Percentiles rank a stretch among this genome's conserved stretches.
Conservation (phyloP, 2,797 vertebrate genomes). For the Danio aesculapii region DNA sequence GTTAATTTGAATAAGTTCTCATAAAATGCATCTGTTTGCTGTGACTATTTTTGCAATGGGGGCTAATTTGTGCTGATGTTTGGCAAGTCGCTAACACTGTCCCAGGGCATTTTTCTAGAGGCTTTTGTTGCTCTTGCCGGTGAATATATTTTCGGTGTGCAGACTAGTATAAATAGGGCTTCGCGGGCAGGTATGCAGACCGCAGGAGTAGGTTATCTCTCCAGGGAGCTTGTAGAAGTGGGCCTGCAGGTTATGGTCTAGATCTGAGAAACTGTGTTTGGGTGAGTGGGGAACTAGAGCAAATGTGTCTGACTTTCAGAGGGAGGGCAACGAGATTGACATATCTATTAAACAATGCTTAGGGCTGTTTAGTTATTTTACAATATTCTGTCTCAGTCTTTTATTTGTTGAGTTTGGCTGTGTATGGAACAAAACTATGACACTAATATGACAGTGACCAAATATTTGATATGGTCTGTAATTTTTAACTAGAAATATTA, state of each 20-base stretch:
- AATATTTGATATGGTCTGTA: no score
- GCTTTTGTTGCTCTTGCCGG: conserved; percentile 29
- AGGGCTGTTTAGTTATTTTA: conserved; percentile 31
- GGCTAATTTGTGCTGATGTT: neutral
- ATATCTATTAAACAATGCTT: conserved; percentile 26
- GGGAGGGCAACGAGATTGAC: conserved; percentile 34
- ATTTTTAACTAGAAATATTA: no score
- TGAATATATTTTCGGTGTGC: conserved; percentile 35
- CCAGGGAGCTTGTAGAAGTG: conserved; percentile 46
- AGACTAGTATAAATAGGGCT: conserved; percentile 44
- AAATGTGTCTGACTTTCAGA: conserved; percentile 32
- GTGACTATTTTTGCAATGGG: neutral
- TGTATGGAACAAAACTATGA: neutral
- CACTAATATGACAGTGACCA: no score
- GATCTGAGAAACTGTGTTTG: conserved; percentile 21
- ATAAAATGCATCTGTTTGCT: neutral
- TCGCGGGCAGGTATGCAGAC: conserved; percentile 46
- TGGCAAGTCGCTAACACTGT: neutral
- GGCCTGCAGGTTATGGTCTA: conserved; percentile 56
- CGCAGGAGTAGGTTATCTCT: conserved; percentile 52
- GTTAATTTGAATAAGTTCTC: neutral
- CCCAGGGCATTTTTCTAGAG: conserved; percentile 21
- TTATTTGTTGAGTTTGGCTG: neutral
- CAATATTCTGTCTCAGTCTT: neutral
- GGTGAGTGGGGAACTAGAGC: conserved; percentile 50